These are phyloP conservation scores for Dicrurus megarhynchus DNA, from an alignment of 2,113 vertebrate species.

Conservation along the genomic window DNA sequence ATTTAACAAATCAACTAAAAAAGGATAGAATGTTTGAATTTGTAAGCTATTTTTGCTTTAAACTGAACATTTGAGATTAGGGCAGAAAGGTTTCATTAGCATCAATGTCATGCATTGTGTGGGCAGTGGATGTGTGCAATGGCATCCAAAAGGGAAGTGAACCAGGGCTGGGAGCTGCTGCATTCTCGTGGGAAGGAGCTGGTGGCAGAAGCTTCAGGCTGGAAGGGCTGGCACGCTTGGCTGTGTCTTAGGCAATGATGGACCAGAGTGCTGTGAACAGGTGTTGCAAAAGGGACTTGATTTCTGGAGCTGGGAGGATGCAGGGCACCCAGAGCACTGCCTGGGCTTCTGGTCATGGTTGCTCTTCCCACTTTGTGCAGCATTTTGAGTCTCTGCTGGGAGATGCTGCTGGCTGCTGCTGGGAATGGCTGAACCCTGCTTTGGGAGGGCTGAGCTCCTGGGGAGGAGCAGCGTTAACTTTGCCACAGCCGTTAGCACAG, in stretches of 20 bases:
- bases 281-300: not conserved
- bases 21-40: not conserved
- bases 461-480: not conserved
- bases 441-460: not conserved
- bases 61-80: not conserved
- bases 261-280: not conserved
- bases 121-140: not conserved
- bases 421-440: not conserved
- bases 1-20: not conserved
- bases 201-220: not conserved
- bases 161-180: fast-evolving
- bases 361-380: not conserved
- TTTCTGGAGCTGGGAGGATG: not conserved
- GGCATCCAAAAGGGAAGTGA: not conserved
- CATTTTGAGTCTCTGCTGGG: not conserved
- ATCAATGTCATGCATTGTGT: not conserved
- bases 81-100: not conserved
- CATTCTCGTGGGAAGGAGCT: not conserved
- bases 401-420: not conserved
- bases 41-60: not conserved
- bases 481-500: not conserved
- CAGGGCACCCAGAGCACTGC: not conserved
- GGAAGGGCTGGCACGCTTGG: not conserved
- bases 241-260: not conserved
- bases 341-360: fast-evolving